Evolutionary conservation across 2,113 vertebrate genomes (phyloP), one percentile per base, ranked within the genome.

Genomic region (Ursus arctos): DNA sequence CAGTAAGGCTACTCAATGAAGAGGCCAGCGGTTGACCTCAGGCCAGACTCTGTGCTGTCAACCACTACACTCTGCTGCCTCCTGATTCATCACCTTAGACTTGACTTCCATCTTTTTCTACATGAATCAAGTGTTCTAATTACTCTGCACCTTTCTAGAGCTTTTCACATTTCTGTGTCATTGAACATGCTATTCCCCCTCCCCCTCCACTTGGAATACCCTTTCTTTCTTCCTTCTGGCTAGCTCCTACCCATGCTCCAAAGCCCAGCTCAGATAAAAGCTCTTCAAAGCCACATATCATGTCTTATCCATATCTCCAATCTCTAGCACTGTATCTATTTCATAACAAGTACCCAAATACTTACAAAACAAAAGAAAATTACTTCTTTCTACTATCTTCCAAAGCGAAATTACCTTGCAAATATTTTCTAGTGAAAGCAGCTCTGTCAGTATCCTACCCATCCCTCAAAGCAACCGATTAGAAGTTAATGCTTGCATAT

Each of bases 371-470:
- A 87, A 67, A 89, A 94, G 12, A 91, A 82, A 89, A 92, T 40
- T 26, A 71, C 33, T 57, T 71, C 12, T 93, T 90, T 91, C 53
- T 43, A 2, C 12, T 74, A 74, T 16, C 19, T 76, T 89, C 12
- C 18, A 95, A 87, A 94, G 31, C 53, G 49, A 71, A 65, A n/a
- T 81, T 93, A 77, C 49, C 51, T 83, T 80, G 84, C 36, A 93
- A 94, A 90, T 61, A 53, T 67, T 83, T 95, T 92, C 15, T 40
- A 76, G 43, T 74, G 67, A 83, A 96, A 85, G 49, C 12, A 76
- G 47, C 33, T 63, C 18, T 11, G 43, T 74, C 11, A 47, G 40
- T 71, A 72, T 79, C 26, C 47, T 24, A 57, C 83, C 63, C 33
- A 22, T 77, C 11, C 51, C 19, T 67, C 33, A 72, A 67, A 47